Conservation (phyloP, 2,797 vertebrate species). For the Acanthornis magna region DNA sequence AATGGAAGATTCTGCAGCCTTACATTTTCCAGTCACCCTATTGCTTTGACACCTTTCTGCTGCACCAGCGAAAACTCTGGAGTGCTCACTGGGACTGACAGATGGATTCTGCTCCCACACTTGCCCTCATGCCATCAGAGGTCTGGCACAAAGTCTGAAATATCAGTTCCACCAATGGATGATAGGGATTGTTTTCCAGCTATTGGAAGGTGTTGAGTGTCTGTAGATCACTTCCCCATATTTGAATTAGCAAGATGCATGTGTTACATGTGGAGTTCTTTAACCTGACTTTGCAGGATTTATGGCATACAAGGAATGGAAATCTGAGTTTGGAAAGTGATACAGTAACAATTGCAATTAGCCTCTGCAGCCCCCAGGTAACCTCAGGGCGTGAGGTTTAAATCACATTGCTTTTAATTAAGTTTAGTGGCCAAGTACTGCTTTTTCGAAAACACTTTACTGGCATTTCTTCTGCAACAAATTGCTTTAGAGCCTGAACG, state of each 20-base stretch:
- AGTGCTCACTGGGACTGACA: not conserved
- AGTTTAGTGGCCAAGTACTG: not conserved
- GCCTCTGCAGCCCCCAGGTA: not conserved
- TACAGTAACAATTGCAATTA: not conserved
- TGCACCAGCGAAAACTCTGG: not conserved
- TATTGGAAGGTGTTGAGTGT: not conserved
- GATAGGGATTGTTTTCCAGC: not conserved
- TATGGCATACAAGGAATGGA: not conserved
- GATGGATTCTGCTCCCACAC: not conserved
- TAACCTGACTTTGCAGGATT: not conserved
- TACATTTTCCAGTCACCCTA: rapidly evolving
- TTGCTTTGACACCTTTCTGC: not conserved
- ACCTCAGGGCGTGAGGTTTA: not conserved
- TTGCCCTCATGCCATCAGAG: rapidly evolving
- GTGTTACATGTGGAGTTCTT: not conserved
- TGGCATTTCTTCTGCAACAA: not conserved
- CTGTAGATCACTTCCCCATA: not conserved
- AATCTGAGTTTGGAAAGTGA: not conserved
- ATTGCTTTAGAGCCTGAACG: not conserved
- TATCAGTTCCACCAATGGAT: not conserved
- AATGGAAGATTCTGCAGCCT: rapidly evolving
- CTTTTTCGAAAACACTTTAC: not conserved
- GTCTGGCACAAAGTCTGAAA: not conserved
- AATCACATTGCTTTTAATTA: slow-evolving; percentile 31
- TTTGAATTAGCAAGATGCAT: not conserved